Evolutionary conservation across 2,888 invertebrate species (phyloP).

Genomic region (Coenonympha arcania): DNA sequence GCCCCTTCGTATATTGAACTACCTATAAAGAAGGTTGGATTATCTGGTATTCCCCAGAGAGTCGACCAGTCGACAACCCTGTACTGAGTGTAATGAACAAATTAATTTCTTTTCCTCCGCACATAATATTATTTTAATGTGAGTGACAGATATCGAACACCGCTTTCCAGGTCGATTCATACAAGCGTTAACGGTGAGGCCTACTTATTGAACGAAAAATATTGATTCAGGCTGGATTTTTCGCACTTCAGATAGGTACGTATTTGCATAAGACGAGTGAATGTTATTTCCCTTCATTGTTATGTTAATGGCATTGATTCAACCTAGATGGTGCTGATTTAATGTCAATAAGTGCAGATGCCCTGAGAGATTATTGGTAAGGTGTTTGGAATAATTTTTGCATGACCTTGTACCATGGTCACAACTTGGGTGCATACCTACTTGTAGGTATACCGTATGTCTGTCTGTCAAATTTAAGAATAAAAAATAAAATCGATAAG

Average conservation of each 20-base stretch:
- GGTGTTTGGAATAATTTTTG: no score
- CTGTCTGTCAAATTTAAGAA: no score
- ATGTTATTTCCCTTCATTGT: background rate
- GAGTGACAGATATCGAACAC: slow-evolving; percentile 31
- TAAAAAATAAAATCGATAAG: no score
- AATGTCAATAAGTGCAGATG: background rate
- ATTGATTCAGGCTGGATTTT: slow-evolving; percentile 12
- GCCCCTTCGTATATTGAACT: no score
- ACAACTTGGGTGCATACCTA: no score
- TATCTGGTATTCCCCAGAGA: background rate
- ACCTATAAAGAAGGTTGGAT: no score
- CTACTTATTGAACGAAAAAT: slow-evolving; percentile 23
- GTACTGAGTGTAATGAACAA: slow-evolving; percentile 23
- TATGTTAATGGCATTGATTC: background rate
- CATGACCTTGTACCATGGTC: no score
- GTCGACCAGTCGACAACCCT: slow-evolving; percentile 6
- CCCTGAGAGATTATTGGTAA: no score
- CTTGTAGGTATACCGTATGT: no score
- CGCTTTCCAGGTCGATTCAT: slow-evolving; percentile 31
- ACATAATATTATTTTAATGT: slow-evolving; percentile 34
- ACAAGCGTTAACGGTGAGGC: slow-evolving; percentile 32
- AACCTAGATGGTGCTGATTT: background rate
- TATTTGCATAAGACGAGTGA: slow-evolving; percentile 12
- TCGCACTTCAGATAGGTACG: background rate
- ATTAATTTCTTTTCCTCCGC: slow-evolving; percentile 30